Base-by-base conservation (phyloP, 1,140 invertebrate species). In the Homalodisca vitripennis region DNA sequence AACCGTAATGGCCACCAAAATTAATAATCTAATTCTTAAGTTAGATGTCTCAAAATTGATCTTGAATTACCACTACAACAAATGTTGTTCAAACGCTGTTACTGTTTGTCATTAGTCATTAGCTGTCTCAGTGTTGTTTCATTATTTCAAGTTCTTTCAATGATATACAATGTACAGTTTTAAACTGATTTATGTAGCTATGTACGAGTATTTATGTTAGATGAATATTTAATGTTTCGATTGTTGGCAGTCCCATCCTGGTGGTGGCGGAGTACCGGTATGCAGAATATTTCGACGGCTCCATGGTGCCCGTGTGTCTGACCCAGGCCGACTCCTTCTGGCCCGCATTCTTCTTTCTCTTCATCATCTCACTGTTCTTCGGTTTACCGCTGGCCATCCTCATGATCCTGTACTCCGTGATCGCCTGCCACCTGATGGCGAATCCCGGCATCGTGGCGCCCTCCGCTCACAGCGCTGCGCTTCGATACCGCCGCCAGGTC, bases 241-340 rank as follows among this genome's bases (percentile, higher is more conserved):
- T n/a, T n/a, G n/a, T n/a, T n/a, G n/a, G n/a, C 88, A 94, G 92
- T 79, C 92, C 92, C 30, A 91, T 93, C 72, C 80, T 94, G 66
- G 84, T 84, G 73, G 88, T 93, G 69, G 87, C 90, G 0, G 87
- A 88, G 48, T 92, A 91, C 82, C 82, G 85, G 48, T 80, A 86
- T 69, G 85, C 87, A 72, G 79, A 84, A 57, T 91, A 91, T 79
- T 80, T 85, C 70, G 89, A 93, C 74, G 88, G 88, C 69, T 84
- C 86, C 1, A 76, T 85, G 69, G 84, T 90, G 26, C 87, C 89
- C 6, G 88, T 88, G 13, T 96, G 93, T 79, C 82, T 89, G 60
- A 93, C 89, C 0, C 83, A 87, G 76, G 89, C 88, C 1, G 85
- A 89, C 74, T 84, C 84, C 32, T 84, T 87, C 69, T 92, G 92